Evolutionary conservation across 2,113 vertebrate species (phyloP), one percentile per base, ranked within the genome.

Genomic region (Girardinichthys multiradiatus): DNA sequence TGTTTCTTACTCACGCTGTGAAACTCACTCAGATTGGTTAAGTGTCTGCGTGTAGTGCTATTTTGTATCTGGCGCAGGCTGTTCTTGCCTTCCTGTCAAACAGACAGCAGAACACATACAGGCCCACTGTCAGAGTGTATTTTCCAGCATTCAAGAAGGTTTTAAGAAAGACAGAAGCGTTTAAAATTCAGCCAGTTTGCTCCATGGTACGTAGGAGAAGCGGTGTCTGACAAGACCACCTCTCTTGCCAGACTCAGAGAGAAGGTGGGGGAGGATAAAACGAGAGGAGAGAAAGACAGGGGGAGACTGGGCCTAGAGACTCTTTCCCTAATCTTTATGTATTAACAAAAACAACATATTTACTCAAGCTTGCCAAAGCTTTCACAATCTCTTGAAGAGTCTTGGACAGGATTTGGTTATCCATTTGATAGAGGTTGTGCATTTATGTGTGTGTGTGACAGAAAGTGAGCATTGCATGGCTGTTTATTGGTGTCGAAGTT

Each of bases 331-430:
- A 91, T 93, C 90, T 92, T 92, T 92, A 92, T 91, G 89, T 92
- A 92, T 93, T 93, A 94, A 93, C 90, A 91, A 91, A 92, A 92
- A 90, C 89, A 91, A 90, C 87, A 91, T 91, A 90, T 91, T 93
- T 87, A 88, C 83, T 90, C 85, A 88, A 83, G 87, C 89, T 89
- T 91, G 82, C 90, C 91, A 90, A 90, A 86, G 87, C 83, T 86
- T 89, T 91, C 89, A 78, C 84, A 90, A 78, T 86, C 90, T 91
- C 80, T 86, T 86, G 77, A 75, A 89, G 85, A 87, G 73, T 74
- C 81, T 84, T 85, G 89, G 89, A 89, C 84, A 81, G 76, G 82
- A 86, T 88, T 88, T 93, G 88, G 92, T 91, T 93, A 85, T 91
- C 86, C 91, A 70, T 86, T 79, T 72, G 66, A 76, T 79, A 48